A percentile compares a stretch with the other conserved stretches of the same genome.
Evolutionary conservation across 2,113 vertebrate species (phyloP).

Genomic region (Physeter macrocephalus): DNA sequence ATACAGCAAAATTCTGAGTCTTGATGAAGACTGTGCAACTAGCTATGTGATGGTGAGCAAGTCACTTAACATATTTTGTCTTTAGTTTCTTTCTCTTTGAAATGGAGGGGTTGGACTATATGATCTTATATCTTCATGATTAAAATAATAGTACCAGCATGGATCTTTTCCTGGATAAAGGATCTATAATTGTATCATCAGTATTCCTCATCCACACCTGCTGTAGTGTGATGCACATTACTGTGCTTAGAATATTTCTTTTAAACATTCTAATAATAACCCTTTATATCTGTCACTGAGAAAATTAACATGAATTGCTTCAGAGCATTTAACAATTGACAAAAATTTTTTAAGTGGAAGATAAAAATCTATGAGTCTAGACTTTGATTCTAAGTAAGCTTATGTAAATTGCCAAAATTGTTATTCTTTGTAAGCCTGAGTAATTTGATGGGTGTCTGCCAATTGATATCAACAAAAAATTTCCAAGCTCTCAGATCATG

Average conservation of each 20-base stretch:
- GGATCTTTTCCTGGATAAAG: neutral
- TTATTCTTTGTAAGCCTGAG: slow-evolving; percentile 42
- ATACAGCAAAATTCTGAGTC: neutral
- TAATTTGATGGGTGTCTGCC: slow-evolving; percentile 45
- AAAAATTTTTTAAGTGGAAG: slow-evolving; percentile 42
- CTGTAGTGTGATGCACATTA: neutral
- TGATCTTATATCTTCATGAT: neutral
- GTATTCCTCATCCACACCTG: neutral
- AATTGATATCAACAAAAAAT: slow-evolving; percentile 45
- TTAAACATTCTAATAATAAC: slow-evolving; percentile 32
- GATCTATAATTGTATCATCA: neutral
- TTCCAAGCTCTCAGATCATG: slow-evolving; percentile 21
- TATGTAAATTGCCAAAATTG: slow-evolving; percentile 51
- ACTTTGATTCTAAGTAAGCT: slow-evolving; percentile 31
- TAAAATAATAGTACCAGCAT: neutral
- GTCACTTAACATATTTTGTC: neutral
- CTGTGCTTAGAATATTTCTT: neutral
- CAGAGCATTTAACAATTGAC: slow-evolving; percentile 38
- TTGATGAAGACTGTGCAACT: neutral
- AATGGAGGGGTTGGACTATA: neutral
- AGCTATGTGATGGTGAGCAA: neutral
- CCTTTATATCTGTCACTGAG: slow-evolving; percentile 48
- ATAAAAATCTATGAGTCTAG: slow-evolving; percentile 49
- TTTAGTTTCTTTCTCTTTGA: neutral
- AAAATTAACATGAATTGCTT: slow-evolving; percentile 42